Conservation (phyloP, 2,797 vertebrate genomes). For the Chloroceryle amazona region DNA sequence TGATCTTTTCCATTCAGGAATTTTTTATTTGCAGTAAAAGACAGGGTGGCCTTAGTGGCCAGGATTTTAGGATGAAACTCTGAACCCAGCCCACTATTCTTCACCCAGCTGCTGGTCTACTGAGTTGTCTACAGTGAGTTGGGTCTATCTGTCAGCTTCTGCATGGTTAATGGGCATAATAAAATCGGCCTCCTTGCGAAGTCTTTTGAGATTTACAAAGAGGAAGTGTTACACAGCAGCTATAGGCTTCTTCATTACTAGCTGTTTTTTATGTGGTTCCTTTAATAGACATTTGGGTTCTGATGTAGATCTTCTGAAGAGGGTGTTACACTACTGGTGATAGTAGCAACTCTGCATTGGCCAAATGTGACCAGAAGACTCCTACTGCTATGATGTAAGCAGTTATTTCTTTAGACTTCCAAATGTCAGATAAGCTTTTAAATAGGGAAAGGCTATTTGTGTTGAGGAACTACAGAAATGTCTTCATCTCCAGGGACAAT, state of each 20-base stretch:
- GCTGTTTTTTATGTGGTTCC: conserved; percentile 53
- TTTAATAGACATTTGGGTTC: conserved; percentile 30
- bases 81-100: background rate
- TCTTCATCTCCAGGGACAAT: background rate
- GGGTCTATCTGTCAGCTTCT: background rate
- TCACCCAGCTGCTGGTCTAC: background rate
- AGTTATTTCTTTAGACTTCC: background rate
- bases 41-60: background rate
- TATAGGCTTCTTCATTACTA: background rate
- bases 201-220: conserved; percentile 32
- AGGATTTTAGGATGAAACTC: background rate
- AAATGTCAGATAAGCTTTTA: background rate
- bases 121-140: background rate
- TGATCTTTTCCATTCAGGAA: background rate
- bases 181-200: background rate
- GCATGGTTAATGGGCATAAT: background rate
- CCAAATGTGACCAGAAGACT: background rate
- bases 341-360: background rate
- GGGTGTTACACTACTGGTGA: background rate
- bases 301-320: conserved; percentile 24
- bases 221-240: background rate
- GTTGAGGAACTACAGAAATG: background rate
- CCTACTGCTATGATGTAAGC: background rate
- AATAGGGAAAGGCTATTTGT: background rate
- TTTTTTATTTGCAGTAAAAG: conserved; percentile 14